These are phyloP conservation scores for Julus scanicus DNA, from an alignment of 2,888 invertebrate species.

Conservation along the genomic window DNA sequence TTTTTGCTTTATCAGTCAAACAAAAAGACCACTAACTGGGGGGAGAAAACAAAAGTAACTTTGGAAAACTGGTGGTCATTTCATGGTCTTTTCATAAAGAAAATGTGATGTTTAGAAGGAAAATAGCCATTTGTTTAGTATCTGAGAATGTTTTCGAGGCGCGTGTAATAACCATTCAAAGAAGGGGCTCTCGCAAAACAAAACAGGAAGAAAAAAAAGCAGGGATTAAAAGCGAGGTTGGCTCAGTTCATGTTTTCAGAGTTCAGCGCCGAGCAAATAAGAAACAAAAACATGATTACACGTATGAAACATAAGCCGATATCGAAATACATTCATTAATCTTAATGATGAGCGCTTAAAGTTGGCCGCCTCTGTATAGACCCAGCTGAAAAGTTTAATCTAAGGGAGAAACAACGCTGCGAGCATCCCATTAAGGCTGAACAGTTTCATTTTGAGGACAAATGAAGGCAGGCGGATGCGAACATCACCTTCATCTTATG, in stretches of 20 bases:
- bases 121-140: neutral
- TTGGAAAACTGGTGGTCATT: no score
- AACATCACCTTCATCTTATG: slow-evolving; percentile 6
- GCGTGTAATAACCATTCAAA: neutral
- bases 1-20: no score
- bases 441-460: slow-evolving; percentile 37
- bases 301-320: slow-evolving; percentile 45
- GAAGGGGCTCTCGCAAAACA: neutral
- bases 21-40: no score
- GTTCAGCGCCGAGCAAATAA: neutral
- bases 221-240: neutral
- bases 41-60: no score
- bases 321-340: slow-evolving; percentile 31
- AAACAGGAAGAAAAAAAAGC: neutral
- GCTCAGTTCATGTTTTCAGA: slow-evolving; percentile 27
- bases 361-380: neutral
- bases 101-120: no score
- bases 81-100: no score
- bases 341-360: slow-evolving; percentile 35
- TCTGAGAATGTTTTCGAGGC: neutral
- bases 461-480: slow-evolving; percentile 17
- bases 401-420: neutral
- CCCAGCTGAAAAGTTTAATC: slow-evolving; percentile 32
- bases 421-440: slow-evolving; percentile 14
- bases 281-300: slow-evolving; percentile 44